Percentiles rank a stretch among this genome's conserved stretches.
Conservation (phyloP, 2,888 invertebrate genomes). For the Trilocha varians region DNA sequence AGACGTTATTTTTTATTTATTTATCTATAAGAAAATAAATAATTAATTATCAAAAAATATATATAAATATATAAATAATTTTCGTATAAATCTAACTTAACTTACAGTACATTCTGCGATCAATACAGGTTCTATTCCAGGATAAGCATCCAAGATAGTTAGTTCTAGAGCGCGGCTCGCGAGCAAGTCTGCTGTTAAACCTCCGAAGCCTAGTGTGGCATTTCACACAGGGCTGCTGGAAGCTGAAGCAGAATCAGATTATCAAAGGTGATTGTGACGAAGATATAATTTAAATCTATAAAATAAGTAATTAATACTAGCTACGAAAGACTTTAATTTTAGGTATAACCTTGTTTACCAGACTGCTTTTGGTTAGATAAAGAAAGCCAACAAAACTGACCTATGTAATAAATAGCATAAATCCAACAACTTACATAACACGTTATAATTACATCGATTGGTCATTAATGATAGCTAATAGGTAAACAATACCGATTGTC, state of each 20-base stretch:
- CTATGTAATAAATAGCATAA: neutral
- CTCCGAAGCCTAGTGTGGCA: slow-evolving; percentile 87
- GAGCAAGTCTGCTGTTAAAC: slow-evolving; percentile 84
- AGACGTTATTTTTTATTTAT: no score
- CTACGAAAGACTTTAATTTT: no score
- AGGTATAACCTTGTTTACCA: no score
- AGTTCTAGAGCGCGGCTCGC: slow-evolving; percentile 88
- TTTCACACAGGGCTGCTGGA: slow-evolving; percentile 95
- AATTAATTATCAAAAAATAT: no score
- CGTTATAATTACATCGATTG: neutral
- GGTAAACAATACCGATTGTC: neutral
- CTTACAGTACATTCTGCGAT: slow-evolving; percentile 83
- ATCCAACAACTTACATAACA: neutral
- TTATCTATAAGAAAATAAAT: no score
- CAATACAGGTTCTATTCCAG: slow-evolving; percentile 86
- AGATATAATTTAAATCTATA: no score
- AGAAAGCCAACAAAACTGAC: neutral
- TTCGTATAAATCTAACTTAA: no score
- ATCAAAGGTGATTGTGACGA: no score
- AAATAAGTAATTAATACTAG: no score
- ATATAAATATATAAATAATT: no score
- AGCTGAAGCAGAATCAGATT: slow-evolving; percentile 89
- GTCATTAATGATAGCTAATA: neutral
- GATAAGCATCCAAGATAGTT: slow-evolving; percentile 90
- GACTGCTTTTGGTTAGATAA: no score